Conservation (phyloP, 2,888 invertebrate genomes). For the Hanleya hanleyi region DNA sequence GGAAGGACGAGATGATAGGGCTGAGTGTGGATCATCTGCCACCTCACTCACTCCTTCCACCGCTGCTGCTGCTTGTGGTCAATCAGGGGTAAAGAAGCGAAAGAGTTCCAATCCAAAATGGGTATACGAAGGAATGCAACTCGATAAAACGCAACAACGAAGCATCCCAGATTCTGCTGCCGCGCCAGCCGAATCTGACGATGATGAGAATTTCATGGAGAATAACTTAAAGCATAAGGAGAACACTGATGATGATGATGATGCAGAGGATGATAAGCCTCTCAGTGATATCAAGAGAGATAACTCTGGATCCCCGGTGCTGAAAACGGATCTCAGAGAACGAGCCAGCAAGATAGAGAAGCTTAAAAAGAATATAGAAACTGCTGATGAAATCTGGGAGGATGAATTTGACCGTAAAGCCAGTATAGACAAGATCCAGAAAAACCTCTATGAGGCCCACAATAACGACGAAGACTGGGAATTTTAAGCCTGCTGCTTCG, state of each 20-base stretch:
- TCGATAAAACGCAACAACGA: constrained; percentile 54
- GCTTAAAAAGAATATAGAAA: constrained; percentile 48
- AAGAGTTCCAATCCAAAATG: constrained; percentile 98
- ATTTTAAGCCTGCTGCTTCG: too few species aligned
- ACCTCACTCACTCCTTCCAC: constrained; percentile 5
- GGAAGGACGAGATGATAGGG: constrained; percentile 18
- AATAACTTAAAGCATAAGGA: constrained; percentile 21
- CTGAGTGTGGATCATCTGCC: not conserved
- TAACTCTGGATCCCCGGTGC: not conserved
- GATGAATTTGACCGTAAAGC: constrained; percentile 56
- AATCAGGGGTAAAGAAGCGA: constrained; percentile 75
- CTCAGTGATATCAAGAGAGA: constrained; percentile 26
- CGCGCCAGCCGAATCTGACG: not conserved
- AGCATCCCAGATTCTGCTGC: constrained; percentile 79
- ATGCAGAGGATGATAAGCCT: constrained; percentile 25
- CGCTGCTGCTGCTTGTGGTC: constrained; percentile 21
- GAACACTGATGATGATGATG: constrained; percentile 49
- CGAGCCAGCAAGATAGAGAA: constrained; percentile 53
- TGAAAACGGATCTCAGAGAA: constrained; percentile 17
- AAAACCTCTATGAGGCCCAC: constrained; percentile 48
- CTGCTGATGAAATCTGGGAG: constrained; percentile 54
- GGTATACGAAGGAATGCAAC: constrained; percentile 88
- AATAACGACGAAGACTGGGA: constrained; percentile 58
- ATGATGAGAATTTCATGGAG: not conserved
- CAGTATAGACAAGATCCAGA: constrained; percentile 60